Conservation (phyloP, 2,797 vertebrate species). For the Dryobates pubescens region DNA sequence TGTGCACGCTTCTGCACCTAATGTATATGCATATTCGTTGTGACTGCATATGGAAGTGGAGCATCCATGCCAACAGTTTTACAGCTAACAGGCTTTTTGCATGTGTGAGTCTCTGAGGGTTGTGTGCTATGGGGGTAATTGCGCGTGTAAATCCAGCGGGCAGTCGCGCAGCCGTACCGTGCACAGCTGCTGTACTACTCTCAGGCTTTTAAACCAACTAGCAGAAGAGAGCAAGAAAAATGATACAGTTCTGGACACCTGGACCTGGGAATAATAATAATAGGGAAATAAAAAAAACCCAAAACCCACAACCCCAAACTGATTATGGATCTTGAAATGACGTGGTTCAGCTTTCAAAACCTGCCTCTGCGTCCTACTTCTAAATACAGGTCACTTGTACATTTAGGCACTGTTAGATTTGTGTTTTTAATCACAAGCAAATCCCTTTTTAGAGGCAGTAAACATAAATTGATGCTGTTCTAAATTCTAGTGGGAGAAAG, state of each 20-base stretch:
- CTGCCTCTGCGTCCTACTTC: not conserved
- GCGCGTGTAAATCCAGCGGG: not conserved
- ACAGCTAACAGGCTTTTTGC: conserved; percentile 36
- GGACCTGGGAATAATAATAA: conserved; percentile 29
- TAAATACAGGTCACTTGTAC: conserved; percentile 27
- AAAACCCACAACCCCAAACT: not conserved
- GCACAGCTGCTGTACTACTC: conserved; percentile 14
- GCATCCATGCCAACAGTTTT: conserved; percentile 45
- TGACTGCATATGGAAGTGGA: conserved; percentile 37
- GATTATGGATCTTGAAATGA: not conserved
- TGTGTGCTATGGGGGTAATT: conserved; percentile 30
- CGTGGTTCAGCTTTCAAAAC: conserved; percentile 58
- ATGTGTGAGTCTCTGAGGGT: conserved; percentile 4
- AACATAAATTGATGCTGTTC: conserved; percentile 58
- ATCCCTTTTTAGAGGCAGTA: conserved; percentile 36
- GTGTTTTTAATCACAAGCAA: conserved; percentile 62
- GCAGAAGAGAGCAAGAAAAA: conserved; percentile 21
- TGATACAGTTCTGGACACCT: conserved; percentile 10
- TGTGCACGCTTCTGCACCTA: not conserved
- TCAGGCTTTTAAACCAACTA: not conserved
- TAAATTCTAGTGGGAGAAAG: conserved; percentile 61
- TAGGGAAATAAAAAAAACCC: not conserved
- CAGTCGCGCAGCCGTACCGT: not conserved
- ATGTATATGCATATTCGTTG: conserved; percentile 47
- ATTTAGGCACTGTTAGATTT: conserved; percentile 54